A percentile compares a stretch with the other conserved stretches of the same genome.
Evolutionary conservation across 2,797 vertebrate genomes (phyloP).

Genomic region (Acipenser transmontanus): DNA sequence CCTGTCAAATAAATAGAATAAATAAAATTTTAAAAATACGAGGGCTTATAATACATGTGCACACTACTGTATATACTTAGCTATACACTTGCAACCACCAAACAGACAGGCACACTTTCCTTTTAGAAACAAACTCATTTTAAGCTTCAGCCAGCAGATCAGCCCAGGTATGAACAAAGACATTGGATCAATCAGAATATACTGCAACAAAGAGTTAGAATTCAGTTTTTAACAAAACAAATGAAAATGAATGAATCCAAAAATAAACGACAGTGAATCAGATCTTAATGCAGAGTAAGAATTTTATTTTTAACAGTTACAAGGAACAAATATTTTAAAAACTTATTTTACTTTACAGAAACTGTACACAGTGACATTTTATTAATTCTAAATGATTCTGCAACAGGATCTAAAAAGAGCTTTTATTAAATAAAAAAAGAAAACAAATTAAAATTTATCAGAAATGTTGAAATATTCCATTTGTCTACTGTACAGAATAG

Average conservation of each 20-base stretch:
- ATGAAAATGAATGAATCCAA: constrained; percentile 13
- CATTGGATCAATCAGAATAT: too few relatives aligned
- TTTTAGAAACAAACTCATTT: too few relatives aligned
- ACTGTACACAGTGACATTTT: constrained; percentile 93
- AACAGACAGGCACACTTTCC: too few relatives aligned
- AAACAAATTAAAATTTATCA: constrained; percentile 74
- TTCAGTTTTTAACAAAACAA: too few relatives aligned
- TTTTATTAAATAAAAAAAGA: constrained; percentile 92
- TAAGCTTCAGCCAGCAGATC: too few relatives aligned
- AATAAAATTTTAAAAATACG: too few relatives aligned
- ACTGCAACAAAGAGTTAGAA: too few relatives aligned
- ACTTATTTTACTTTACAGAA: constrained; percentile 87
- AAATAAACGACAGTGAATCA: constrained; percentile 18
- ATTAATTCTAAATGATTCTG: constrained; percentile 94
- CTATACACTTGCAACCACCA: too few relatives aligned
- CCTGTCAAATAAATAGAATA: too few relatives aligned
- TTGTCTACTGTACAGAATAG: constrained; percentile 84
- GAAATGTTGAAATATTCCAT: constrained; percentile 61
- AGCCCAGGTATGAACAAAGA: too few relatives aligned
- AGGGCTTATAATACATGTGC: too few relatives aligned
- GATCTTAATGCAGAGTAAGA: constrained; percentile 42
- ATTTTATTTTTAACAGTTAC: constrained; percentile 48
- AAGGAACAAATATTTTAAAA: constrained; percentile 67
- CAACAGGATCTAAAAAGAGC: constrained; percentile 89
- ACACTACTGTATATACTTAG: too few relatives aligned